Conservation (phyloP, 2,113 vertebrate species). For the Scomber colias region DNA sequence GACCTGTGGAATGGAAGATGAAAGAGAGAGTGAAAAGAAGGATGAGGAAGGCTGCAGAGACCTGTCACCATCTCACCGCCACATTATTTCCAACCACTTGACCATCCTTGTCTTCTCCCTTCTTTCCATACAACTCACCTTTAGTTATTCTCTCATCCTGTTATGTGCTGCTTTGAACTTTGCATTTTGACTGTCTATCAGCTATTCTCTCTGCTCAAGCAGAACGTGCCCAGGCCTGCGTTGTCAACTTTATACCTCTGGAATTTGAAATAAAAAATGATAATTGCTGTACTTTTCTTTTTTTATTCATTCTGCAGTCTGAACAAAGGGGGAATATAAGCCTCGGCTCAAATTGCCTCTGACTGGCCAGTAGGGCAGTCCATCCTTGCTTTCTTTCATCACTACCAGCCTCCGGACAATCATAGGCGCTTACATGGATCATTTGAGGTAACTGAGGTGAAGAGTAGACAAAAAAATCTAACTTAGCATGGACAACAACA, state of each 20-base stretch:
- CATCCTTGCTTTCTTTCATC: conserved; percentile 24
- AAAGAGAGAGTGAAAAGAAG: conserved; percentile 55
- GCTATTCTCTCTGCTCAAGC: background rate
- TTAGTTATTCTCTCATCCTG: background rate
- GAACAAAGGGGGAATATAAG: background rate
- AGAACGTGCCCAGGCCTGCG: background rate
- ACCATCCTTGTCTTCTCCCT: conserved; percentile 11
- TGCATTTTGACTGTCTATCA: background rate
- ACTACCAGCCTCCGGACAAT: conserved; percentile 9
- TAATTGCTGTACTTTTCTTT: background rate
- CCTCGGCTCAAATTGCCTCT: conserved; percentile 2
- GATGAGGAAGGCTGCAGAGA: conserved; percentile 41
- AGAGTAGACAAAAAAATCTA: conserved; percentile 9
- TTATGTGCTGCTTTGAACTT: background rate
- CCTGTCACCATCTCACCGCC: conserved; percentile 42
- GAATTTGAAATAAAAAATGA: background rate
- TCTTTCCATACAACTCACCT: conserved; percentile 15
- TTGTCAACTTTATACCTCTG: background rate
- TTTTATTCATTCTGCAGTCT: background rate
- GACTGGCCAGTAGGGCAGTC: background rate
- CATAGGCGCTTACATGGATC: conserved; percentile 1
- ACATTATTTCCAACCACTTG: conserved; percentile 32
- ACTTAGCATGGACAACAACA: background rate
- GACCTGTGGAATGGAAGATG: conserved; percentile 57
- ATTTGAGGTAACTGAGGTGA: conserved; percentile 33